Base-by-base conservation (phyloP, 2,888 invertebrate species). In the Arrhopalites spinosus region DNA sequence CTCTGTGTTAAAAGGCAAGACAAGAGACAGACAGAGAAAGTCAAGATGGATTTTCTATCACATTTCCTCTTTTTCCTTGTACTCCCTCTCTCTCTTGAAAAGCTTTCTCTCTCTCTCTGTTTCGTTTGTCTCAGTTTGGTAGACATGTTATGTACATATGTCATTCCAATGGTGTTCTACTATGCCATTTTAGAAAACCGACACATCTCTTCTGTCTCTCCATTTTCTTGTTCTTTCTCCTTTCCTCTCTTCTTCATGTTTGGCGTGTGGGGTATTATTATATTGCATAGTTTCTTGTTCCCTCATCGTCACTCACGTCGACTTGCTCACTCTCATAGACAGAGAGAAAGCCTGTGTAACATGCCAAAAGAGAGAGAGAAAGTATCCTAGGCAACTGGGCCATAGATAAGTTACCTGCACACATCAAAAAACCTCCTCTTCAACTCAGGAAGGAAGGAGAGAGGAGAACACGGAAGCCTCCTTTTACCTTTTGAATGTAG, bases 1-100 rank as follows among this genome's bases (percentile, higher is more conserved):
- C 15, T 20, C n/a, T 20, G 61, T n/a, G 27, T 20, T 61, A 7
- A 20, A 50, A 61, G 30, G 13, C 27, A 64, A 30, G 11, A 64
- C 30, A 30, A 30, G 64, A 64, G 61, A 61, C 36, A 36, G 36
- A 36, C 8, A 61, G 61, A 61, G 30, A 64, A 64, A 64, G 64
- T 64, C 64, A 64, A 64, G 64, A 64, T 64, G 64, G 64, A 64
- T 64, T 64, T 67, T 67, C 43, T 67, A 45, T 67, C 67, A 23
- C 25, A 45, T 67, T 67, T 64, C 20, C 30, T 30, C 61, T 61
- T 13, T 61, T 61, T 64, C 30, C 64, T 17, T n/a, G 3, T 30
- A 11, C 64, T 27, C 30, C 20, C n/a, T 64, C 61, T 30, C 29
- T 11, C 3, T 30, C 30, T 17, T n/a, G n/a, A n/a, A n/a, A n/a